These are phyloP conservation scores for Choreutis nemorana DNA, from an alignment of 2,888 invertebrate species.

Conservation along the genomic window DNA sequence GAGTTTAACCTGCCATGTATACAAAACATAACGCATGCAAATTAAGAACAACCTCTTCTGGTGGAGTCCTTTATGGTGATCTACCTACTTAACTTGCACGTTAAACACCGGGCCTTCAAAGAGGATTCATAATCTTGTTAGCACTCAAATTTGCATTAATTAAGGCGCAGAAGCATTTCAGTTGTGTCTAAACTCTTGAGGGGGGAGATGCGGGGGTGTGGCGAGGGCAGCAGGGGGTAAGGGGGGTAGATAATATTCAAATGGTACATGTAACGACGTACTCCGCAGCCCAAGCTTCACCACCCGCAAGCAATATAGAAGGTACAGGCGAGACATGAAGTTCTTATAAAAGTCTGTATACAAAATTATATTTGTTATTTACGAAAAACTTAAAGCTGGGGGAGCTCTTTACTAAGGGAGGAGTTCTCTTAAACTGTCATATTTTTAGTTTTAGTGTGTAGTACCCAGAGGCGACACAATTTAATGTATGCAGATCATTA, in stretches of 20 bases:
- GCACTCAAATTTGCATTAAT: constrained; percentile 67
- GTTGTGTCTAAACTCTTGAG: constrained; percentile 47
- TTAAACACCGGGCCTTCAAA: constrained; percentile 44
- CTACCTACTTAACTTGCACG: constrained; percentile 34
- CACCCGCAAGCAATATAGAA: constrained; percentile 61
- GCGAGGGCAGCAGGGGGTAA: constrained; percentile 12
- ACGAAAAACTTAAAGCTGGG: constrained; percentile 5
- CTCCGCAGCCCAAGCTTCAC: constrained; percentile 36
- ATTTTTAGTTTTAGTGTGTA: no score
- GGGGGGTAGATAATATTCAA: constrained; percentile 62
- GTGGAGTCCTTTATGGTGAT: no score
- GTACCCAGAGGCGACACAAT: no score
- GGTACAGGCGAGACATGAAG: constrained; percentile 23
- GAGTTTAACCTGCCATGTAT: no score
- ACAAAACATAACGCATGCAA: no score
- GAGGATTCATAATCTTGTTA: constrained; percentile 67
- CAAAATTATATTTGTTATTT: neutral
- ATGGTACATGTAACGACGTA: constrained; percentile 65
- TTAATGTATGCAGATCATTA: no score
- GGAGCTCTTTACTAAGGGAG: no score
- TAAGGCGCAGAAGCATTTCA: constrained; percentile 52
- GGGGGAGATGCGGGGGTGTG: constrained; percentile 13
- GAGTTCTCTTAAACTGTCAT: no score
- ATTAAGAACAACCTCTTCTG: no score
- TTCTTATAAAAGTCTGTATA: constrained; percentile 10